phyloP scores from a whole-genome alignment of 2,113 vertebrate species.

The Oryzias melastigma region DNA sequence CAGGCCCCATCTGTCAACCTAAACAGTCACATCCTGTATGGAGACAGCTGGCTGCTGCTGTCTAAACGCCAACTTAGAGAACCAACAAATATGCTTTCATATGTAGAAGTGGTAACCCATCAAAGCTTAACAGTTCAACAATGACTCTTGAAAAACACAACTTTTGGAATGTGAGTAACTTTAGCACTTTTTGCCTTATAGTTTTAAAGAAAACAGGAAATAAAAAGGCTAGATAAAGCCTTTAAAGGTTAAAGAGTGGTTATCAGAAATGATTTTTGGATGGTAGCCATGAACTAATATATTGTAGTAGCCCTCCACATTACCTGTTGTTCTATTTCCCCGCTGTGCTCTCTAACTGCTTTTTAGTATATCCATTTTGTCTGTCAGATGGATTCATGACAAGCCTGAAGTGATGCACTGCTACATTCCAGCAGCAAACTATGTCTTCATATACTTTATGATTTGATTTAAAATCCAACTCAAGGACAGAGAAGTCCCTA shows the following conservation, averaged over 20 bases:
- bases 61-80: conserved; percentile 1
- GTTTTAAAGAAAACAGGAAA: too few relatives aligned
- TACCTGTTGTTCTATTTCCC: conserved; percentile 3
- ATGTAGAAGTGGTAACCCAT: not conserved
- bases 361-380: conserved; percentile 25
- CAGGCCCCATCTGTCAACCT: conserved; percentile 65
- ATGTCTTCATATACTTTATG: conserved; percentile 69
- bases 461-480: conserved; percentile 66
- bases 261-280: too few relatives aligned
- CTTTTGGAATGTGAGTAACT: not conserved
- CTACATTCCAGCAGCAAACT: conserved; percentile 41
- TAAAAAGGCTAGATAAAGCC: too few relatives aligned
- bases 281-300: too few relatives aligned
- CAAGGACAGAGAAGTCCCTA: conserved; percentile 62
- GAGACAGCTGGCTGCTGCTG: conserved; percentile 20
- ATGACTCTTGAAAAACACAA: not conserved
- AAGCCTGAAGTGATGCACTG: conserved; percentile 56
- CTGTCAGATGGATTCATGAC: conserved; percentile 52
- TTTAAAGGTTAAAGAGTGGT: too few relatives aligned
- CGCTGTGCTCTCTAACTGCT: conserved; percentile 10
- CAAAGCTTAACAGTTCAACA: not conserved
- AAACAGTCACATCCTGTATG: conserved; percentile 30
- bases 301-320: not conserved
- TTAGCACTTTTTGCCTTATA: not conserved
- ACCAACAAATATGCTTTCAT: conserved; percentile 16